Evolutionary conservation across 1,140 invertebrate genomes (phyloP).

Genomic region (Trachelipus rathkii): DNA sequence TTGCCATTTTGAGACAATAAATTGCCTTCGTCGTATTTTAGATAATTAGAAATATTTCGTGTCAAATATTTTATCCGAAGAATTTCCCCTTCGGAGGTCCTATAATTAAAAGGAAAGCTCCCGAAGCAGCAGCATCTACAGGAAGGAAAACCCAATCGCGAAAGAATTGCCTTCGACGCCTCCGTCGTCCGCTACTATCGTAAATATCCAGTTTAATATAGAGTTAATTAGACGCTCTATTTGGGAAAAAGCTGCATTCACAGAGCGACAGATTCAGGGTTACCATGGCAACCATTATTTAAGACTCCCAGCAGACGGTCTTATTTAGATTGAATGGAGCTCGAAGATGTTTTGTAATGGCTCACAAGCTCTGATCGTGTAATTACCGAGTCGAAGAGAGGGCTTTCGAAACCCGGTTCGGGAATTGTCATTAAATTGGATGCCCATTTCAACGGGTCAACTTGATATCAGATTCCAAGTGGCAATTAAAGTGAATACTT

Average conservation of each 20-base stretch:
- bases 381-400: neutral
- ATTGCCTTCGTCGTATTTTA: too few relatives aligned
- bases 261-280: neutral
- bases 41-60: too few relatives aligned
- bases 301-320: neutral
- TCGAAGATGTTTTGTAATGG: slow-evolving; percentile 3
- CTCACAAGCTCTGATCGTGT: neutral
- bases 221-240: neutral
- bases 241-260: neutral
- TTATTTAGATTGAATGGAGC: neutral
- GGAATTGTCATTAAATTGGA: neutral
- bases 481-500: neutral
- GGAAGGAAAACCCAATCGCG: too few relatives aligned
- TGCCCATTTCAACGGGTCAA: neutral
- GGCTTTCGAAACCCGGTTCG: neutral
- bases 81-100: too few relatives aligned
- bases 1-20: too few relatives aligned
- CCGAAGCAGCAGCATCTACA: too few relatives aligned
- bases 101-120: too few relatives aligned
- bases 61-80: too few relatives aligned
- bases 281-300: neutral
- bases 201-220: neutral
- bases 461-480: neutral
- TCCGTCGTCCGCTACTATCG: too few relatives aligned
- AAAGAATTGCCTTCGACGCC: too few relatives aligned